These are phyloP conservation scores for Drosophila athabasca DNA, from an alignment of 1,140 invertebrate genomes.

Conservation along the genomic window DNA sequence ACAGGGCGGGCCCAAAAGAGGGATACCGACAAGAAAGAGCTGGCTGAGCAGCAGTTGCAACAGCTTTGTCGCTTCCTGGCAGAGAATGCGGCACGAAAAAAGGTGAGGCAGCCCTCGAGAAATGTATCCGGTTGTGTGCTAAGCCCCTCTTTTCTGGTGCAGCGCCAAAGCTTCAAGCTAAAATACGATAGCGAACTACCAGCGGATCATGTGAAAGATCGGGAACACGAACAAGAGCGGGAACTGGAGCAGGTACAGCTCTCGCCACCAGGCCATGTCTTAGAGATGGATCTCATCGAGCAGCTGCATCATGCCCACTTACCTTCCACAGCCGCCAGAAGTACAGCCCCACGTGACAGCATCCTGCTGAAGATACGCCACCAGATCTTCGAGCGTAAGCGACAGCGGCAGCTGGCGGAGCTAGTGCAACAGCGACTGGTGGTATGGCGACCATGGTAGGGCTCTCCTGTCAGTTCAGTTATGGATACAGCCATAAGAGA, in stretches of 20 bases:
- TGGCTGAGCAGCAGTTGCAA: constrained; percentile 65
- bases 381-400: constrained; percentile 78
- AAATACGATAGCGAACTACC: constrained; percentile 24
- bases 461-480: background rate
- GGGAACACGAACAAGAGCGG: constrained; percentile 9
- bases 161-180: constrained; percentile 55
- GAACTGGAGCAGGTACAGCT: constrained; percentile 9
- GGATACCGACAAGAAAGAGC: constrained; percentile 25
- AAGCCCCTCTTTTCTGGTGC: too few relatives aligned
- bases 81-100: constrained; percentile 70
- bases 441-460: constrained; percentile 77
- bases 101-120: constrained; percentile 26
- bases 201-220: background rate
- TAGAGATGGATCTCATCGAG: constrained; percentile 65
- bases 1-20: constrained; percentile 7
- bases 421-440: constrained; percentile 59
- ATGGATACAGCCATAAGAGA: background rate
- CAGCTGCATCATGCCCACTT: constrained; percentile 28
- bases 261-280: constrained; percentile 33
- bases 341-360: constrained; percentile 54
- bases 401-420: constrained; percentile 62
- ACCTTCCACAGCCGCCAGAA: background rate
- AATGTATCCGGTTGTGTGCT: too few relatives aligned
- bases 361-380: constrained; percentile 75
- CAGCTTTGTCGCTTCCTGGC: constrained; percentile 75